Conservation (phyloP, 2,113 vertebrate species). For the Fulica atra region DNA sequence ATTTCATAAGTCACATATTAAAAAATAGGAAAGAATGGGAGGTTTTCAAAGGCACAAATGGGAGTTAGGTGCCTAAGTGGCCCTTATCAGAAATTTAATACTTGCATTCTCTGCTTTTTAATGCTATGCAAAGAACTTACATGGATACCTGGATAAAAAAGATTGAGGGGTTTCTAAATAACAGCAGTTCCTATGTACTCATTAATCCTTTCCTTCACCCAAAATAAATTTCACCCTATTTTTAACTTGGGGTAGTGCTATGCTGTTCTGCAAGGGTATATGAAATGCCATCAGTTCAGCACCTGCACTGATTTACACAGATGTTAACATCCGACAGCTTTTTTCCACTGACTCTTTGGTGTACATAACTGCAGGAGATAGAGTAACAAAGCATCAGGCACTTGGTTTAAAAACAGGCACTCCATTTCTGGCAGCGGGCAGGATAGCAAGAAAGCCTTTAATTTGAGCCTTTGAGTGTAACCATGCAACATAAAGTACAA, state of each 20-base stretch:
- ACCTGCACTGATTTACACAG: background rate
- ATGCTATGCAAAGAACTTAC: background rate
- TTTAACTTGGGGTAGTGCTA: background rate
- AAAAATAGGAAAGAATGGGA: background rate
- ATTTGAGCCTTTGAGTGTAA: constrained; percentile 39
- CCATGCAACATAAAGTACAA: constrained; percentile 26
- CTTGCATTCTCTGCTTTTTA: background rate
- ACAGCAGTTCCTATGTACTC: background rate
- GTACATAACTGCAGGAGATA: background rate
- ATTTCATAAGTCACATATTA: background rate
- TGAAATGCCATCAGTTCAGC: background rate
- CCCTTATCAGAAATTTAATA: background rate
- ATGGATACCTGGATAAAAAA: background rate
- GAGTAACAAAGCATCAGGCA: background rate
- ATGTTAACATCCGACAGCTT: background rate
- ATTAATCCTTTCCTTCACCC: background rate
- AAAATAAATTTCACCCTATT: background rate
- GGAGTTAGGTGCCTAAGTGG: background rate
- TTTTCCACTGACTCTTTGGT: background rate
- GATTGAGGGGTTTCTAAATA: background rate
- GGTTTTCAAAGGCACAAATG: background rate
- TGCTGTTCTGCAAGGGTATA: background rate
- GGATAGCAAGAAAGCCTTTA: constrained; percentile 30
- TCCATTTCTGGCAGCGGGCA: background rate
- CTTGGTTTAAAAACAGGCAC: constrained; percentile 15